Conservation (phyloP, 2,113 vertebrate species). For the Crypturellus undulatus region DNA sequence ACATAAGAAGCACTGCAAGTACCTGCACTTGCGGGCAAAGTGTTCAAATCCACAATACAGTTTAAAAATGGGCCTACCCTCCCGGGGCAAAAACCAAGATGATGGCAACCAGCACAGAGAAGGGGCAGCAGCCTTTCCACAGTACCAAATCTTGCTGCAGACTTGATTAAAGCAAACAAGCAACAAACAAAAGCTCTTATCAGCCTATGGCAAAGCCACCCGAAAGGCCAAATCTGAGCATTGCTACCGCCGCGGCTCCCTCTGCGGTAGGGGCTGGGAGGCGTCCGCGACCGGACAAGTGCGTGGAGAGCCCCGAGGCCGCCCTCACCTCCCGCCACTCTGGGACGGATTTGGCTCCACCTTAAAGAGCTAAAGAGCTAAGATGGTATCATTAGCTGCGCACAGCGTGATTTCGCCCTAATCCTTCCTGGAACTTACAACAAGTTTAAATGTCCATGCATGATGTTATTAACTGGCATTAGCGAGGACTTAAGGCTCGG, state of each 20-base stretch:
- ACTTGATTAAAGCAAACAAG: neutral
- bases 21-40: neutral
- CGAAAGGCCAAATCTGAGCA: neutral
- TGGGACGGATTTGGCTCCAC: constrained; percentile 23
- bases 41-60: neutral
- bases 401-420: constrained; percentile 81
- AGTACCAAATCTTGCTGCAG: neutral
- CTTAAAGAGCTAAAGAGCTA: constrained; percentile 35
- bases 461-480: constrained; percentile 88
- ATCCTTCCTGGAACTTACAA: constrained; percentile 85
- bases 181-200: neutral
- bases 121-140: neutral
- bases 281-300: neutral
- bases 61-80: neutral
- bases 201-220: neutral
- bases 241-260: neutral
- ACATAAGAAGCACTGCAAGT: neutral
- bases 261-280: neutral
- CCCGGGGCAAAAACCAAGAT: neutral
- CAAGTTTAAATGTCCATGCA: constrained; percentile 86
- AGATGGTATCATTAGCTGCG: constrained; percentile 68
- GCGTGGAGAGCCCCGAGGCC: too few relatives aligned
- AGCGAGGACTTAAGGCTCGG: constrained; percentile 31
- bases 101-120: neutral
- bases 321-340: neutral